phyloP scores from a whole-genome alignment of 2,797 vertebrate species.

The Caiman crocodilus region DNA sequence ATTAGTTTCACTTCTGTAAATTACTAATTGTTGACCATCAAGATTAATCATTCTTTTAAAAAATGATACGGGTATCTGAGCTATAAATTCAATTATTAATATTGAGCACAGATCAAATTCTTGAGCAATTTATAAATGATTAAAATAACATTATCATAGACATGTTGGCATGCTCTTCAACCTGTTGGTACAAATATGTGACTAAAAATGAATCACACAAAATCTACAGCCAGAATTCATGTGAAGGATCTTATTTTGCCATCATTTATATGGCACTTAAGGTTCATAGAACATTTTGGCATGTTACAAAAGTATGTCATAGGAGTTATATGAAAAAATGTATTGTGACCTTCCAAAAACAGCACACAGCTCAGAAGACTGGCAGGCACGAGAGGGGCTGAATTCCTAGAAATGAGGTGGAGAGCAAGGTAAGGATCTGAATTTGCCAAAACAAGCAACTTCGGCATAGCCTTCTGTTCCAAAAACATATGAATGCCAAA shows the following conservation, averaged over 20 bases:
- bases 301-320: conserved; percentile 13
- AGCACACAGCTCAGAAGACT: conserved; percentile 53
- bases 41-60: background rate
- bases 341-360: conserved; percentile 63
- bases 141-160: conserved; percentile 33
- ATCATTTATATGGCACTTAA: conserved; percentile 25
- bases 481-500: conserved; percentile 45
- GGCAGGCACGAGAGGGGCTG: conserved; percentile 52
- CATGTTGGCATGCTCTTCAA: background rate
- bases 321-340: conserved; percentile 55
- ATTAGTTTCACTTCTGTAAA: background rate
- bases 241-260: conserved; percentile 9
- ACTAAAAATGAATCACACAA: conserved; percentile 22
- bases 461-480: conserved; percentile 49
- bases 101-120: background rate
- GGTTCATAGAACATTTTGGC: conserved; percentile 58
- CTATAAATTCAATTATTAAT: background rate
- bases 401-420: conserved; percentile 73
- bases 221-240: conserved; percentile 19
- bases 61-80: background rate
- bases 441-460: conserved; percentile 68
- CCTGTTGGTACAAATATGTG: background rate
- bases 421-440: conserved; percentile 26
- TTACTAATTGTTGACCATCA: background rate
- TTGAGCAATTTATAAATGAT: background rate